Percentiles rank a stretch among this genome's conserved stretches.
These are phyloP conservation scores for Carcharodon carcharias DNA, from an alignment of 2,797 vertebrate species.

Conservation along the genomic window DNA sequence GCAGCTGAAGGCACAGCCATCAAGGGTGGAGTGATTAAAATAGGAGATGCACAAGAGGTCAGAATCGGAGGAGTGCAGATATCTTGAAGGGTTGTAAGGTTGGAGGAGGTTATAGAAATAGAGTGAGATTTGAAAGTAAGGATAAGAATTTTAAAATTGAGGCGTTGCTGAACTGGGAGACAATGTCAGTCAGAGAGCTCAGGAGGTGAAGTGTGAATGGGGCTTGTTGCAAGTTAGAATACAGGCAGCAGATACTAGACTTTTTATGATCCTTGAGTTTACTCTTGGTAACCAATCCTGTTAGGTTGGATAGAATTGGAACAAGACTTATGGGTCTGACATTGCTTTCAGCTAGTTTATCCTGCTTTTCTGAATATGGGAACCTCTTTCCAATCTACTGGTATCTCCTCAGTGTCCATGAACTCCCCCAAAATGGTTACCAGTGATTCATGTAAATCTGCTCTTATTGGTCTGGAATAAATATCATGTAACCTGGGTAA, in stretches of 20 bases:
- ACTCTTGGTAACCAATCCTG: too few relatives aligned
- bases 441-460: background rate
- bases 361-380: background rate
- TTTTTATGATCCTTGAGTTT: background rate
- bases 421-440: background rate
- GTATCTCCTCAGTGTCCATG: background rate
- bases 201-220: background rate
- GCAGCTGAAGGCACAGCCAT: background rate
- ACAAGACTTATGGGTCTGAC: background rate
- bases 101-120: background rate
- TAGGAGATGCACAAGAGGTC: background rate
- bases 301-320: background rate
- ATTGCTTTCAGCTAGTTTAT: background rate
- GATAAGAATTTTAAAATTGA: background rate
- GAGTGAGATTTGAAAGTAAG: background rate
- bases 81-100: background rate
- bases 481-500: background rate
- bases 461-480: background rate
- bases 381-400: background rate
- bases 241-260: background rate
- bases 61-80: background rate
- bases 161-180: background rate
- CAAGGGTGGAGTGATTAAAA: background rate
- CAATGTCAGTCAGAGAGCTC: background rate
- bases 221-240: background rate